Conservation (phyloP, 2,888 invertebrate genomes). For the Cancer borealis region DNA sequence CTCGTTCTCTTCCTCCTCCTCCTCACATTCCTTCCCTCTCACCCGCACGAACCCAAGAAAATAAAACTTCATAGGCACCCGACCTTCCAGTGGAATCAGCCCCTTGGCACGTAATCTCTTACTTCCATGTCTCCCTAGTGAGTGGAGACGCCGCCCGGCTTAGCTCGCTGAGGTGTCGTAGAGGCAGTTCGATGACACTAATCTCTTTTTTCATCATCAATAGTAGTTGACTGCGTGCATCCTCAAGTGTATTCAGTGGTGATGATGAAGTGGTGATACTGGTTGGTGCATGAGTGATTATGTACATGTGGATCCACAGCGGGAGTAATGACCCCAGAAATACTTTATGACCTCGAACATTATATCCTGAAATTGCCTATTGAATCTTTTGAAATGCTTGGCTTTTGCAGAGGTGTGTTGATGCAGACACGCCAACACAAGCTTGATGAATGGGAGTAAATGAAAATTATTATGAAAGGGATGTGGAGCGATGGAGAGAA, state of each 20-base stretch:
- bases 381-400: neutral
- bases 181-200: slow-evolving; percentile 12
- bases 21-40: neutral
- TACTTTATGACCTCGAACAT: neutral
- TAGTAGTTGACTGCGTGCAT: neutral
- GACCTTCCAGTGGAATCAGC: neutral
- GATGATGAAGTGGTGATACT: neutral
- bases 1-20: no score
- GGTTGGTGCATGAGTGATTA: neutral
- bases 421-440: neutral
- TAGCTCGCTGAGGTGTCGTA: neutral
- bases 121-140: slow-evolving; percentile 15
- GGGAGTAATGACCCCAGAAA: neutral
- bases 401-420: neutral
- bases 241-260: neutral
- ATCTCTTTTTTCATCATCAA: neutral
- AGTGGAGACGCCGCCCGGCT: neutral
- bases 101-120: neutral
- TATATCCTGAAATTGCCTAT: neutral
- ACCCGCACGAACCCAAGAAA: neutral
- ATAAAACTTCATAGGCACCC: neutral
- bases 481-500: neutral
- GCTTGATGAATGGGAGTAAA: neutral
- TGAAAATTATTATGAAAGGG: neutral
- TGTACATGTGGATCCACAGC: neutral